Conservation (phyloP, 2,113 vertebrate genomes). For the Natator depressus region DNA sequence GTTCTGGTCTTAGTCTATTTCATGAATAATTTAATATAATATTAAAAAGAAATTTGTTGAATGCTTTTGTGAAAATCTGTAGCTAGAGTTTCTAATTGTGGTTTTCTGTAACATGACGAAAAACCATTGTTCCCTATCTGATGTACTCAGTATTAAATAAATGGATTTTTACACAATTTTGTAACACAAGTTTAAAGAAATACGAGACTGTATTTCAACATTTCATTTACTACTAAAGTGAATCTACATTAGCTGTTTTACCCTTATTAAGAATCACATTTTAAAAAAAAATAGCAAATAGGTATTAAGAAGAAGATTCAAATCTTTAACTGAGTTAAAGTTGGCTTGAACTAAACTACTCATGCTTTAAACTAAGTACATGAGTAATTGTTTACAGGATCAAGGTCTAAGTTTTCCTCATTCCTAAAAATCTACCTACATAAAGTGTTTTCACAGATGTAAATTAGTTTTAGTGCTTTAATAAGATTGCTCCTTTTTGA, state of each 20-base stretch:
- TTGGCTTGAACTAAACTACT: not conserved
- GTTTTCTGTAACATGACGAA: not conserved
- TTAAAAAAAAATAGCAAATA: not conserved
- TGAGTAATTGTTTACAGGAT: not conserved
- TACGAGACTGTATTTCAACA: not conserved
- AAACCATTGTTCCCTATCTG: accelerated
- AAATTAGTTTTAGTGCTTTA: not conserved
- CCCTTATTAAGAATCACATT: not conserved
- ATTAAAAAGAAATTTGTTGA: not conserved
- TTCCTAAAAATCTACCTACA: not conserved
- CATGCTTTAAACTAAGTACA: not conserved
- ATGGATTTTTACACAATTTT: not conserved
- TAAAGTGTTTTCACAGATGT: not conserved
- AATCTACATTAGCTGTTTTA: not conserved
- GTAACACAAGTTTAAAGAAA: not conserved
- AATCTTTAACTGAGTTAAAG: not conserved
- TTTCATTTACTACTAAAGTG: not conserved
- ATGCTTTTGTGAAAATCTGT: not conserved
- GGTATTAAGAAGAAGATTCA: not conserved
- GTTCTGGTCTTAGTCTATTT: not conserved
- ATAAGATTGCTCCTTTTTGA: not conserved
- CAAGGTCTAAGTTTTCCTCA: not conserved
- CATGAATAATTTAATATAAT: not conserved
- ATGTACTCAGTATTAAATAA: not conserved
- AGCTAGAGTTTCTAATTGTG: not conserved